phyloP scores from a whole-genome alignment of 2,888 invertebrate species.

The Drosophila meridionalis region DNA sequence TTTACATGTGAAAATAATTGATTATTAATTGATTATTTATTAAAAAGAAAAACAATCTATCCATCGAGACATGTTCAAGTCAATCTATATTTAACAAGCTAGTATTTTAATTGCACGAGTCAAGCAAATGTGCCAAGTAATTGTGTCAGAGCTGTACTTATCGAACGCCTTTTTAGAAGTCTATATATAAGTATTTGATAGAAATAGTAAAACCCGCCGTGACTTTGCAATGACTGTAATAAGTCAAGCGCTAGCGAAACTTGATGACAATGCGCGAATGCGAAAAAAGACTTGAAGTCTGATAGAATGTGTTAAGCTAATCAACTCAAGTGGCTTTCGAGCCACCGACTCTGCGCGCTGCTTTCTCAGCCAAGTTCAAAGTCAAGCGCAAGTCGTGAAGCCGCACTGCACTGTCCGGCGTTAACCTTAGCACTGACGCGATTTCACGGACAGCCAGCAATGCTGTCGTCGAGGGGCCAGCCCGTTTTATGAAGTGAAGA shows the following conservation, averaged over 20 bases:
- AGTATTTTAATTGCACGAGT: background rate
- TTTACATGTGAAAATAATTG: background rate
- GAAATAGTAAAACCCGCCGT: conserved; percentile 1
- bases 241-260: conserved; percentile 25
- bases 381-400: conserved; percentile 51
- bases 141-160: background rate
- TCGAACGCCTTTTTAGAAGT: background rate
- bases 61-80: background rate
- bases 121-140: background rate
- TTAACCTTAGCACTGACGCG: conserved; percentile 54
- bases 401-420: conserved; percentile 16
- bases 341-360: background rate
- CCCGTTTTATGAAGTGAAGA: conserved; percentile 11
- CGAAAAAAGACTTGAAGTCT: background rate
- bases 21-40: background rate
- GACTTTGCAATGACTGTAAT: conserved; percentile 26
- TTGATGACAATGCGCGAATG: conserved; percentile 26
- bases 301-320: conserved; percentile 2
- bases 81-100: background rate
- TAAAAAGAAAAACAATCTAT: no score
- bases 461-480: conserved; percentile 1
- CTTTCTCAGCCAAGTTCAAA: conserved; percentile 64
- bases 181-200: background rate
- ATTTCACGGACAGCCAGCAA: conserved; percentile 19
- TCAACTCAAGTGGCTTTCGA: background rate